Evolutionary conservation across 2,113 vertebrate species (phyloP).

Genomic region (Cynopterus brachyotis): DNA sequence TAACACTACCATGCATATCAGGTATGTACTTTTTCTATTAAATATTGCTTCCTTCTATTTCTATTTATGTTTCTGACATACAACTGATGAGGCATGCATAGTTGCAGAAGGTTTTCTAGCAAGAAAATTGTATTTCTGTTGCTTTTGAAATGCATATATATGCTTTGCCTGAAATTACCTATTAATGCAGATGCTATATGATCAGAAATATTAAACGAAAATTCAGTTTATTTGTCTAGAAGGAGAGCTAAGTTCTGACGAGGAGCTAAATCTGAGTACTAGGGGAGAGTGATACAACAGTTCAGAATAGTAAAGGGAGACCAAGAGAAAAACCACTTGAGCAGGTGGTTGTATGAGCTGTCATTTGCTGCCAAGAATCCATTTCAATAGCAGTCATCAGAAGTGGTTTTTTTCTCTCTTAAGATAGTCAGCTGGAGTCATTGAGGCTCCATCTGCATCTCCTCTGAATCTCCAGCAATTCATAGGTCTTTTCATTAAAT

Average conservation of each 20-base stretch:
- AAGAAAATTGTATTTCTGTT: neutral
- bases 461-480: neutral
- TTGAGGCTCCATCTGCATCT: neutral
- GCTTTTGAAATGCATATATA: neutral
- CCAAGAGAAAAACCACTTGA: neutral
- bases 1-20: neutral
- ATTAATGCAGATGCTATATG: neutral
- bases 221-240: neutral
- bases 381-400: neutral
- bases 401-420: neutral
- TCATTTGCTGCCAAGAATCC: conserved; percentile 3
- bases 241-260: neutral
- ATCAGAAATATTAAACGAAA: conserved; percentile 1
- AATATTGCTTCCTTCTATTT: conserved; percentile 14
- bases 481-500: neutral
- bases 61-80: neutral
- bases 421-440: conserved; percentile 4
- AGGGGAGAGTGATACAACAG: neutral
- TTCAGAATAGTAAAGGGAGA: neutral
- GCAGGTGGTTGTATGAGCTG: neutral
- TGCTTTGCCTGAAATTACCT: conserved; percentile 6
- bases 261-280: neutral
- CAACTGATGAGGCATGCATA: neutral
- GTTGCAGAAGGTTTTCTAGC: neutral
- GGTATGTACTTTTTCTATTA: neutral